Evolutionary conservation across 2,888 invertebrate species (phyloP).

Genomic region (Ophion slaviceki): DNA sequence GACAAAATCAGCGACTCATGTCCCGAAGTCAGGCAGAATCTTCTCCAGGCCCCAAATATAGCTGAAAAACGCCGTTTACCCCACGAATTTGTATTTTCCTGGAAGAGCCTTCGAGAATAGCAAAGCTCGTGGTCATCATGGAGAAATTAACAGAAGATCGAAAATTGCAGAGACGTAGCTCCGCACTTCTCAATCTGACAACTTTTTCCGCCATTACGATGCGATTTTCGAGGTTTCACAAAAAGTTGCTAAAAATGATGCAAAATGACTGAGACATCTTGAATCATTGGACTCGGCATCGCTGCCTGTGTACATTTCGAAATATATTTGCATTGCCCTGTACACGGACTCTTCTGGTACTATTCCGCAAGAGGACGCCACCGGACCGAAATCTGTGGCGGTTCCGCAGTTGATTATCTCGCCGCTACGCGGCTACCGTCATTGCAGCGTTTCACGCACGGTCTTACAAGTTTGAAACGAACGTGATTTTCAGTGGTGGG

Average conservation of each 20-base stretch:
- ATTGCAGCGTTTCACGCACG: too few relatives aligned
- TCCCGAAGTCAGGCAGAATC: conserved; percentile 31
- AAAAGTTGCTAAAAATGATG: background rate
- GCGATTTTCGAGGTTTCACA: background rate
- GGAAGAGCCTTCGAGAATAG: background rate
- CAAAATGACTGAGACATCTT: background rate
- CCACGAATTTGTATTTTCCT: background rate
- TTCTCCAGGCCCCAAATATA: conserved; percentile 27
- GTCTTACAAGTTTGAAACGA: too few relatives aligned
- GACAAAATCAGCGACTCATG: conserved; percentile 62
- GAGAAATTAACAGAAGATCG: background rate
- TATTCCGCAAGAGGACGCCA: too few relatives aligned
- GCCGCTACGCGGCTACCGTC: too few relatives aligned
- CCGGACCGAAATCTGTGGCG: too few relatives aligned
- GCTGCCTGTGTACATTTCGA: background rate
- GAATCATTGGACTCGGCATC: background rate
- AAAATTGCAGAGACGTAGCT: background rate
- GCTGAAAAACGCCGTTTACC: background rate
- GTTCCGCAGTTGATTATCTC: too few relatives aligned
- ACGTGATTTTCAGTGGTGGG: too few relatives aligned
- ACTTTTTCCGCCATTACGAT: background rate
- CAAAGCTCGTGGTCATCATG: background rate
- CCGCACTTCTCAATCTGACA: background rate
- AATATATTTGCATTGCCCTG: background rate
- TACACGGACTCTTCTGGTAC: too few relatives aligned